Evolutionary conservation across 2,888 invertebrate species (phyloP).

Genomic region (Leptarthrus brevirostris): DNA sequence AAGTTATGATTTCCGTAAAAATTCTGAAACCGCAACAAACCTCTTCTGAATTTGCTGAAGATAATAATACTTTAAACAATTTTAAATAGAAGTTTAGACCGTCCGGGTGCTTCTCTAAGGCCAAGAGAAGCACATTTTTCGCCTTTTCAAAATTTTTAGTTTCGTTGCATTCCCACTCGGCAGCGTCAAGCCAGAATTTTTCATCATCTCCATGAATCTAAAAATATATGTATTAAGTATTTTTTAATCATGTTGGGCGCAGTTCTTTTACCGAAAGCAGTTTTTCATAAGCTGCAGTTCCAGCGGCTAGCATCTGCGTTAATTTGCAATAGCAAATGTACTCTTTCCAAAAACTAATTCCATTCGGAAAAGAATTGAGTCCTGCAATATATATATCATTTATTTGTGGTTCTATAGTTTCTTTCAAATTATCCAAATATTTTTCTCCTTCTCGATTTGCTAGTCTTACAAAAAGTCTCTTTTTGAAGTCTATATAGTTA

Average conservation of each 20-base stretch:
- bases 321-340: slow-evolving; percentile 83
- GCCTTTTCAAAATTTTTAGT: slow-evolving; percentile 76
- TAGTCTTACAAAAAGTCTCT: slow-evolving; percentile 60
- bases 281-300: slow-evolving; percentile 71
- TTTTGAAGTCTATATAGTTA: slow-evolving; percentile 63
- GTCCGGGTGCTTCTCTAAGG: slow-evolving; percentile 79
- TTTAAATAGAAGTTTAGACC: slow-evolving; percentile 78
- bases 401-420: slow-evolving; percentile 67
- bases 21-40: slow-evolving; percentile 60
- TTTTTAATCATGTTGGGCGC: too few relatives aligned
- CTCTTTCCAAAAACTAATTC: slow-evolving; percentile 79
- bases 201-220: slow-evolving; percentile 79
- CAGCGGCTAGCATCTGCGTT: slow-evolving; percentile 71
- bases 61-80: slow-evolving; percentile 70
- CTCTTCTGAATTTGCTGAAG: slow-evolving; percentile 58
- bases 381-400: slow-evolving; percentile 80
- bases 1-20: slow-evolving; percentile 60
- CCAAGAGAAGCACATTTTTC: slow-evolving; percentile 78
- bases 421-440: slow-evolving; percentile 25
- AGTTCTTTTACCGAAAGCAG: slow-evolving; percentile 71
- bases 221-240: too few relatives aligned
- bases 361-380: slow-evolving; percentile 76
- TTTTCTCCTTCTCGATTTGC: slow-evolving; percentile 70
- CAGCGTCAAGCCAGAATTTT: slow-evolving; percentile 82
- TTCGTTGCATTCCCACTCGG: slow-evolving; percentile 80